Percentiles rank a stretch among this genome's conserved stretches.
Conservation (phyloP, 2,888 invertebrate genomes). For the Girardia tigrina region DNA sequence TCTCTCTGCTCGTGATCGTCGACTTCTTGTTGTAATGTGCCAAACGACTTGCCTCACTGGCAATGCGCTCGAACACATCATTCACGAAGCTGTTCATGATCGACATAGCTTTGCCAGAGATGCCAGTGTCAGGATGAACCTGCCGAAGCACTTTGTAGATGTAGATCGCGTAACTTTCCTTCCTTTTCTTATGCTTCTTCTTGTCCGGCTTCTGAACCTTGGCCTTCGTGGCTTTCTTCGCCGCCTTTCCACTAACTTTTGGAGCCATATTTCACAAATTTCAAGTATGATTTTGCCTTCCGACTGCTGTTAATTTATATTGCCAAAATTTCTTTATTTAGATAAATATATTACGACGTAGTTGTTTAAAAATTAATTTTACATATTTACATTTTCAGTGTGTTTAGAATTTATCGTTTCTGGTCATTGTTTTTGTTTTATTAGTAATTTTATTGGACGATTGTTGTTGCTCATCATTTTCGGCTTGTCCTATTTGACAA, state of each 20-base stretch:
- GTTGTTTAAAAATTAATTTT: no score
- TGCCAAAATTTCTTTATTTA: no score
- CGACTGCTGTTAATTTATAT: no score
- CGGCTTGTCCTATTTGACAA: no score
- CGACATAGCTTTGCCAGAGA: slow-evolving; percentile 60
- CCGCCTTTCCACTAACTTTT: slow-evolving; percentile 31
- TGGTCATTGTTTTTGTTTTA: no score
- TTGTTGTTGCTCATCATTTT: no score
- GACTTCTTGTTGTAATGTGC: slow-evolving; percentile 54
- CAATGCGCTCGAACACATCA: slow-evolving; percentile 63
- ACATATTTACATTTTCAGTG: no score
- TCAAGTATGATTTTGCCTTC: no score
- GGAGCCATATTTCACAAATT: no score
- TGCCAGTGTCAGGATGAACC: slow-evolving; percentile 57
- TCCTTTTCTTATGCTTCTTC: slow-evolving; percentile 35
- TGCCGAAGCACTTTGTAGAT: slow-evolving; percentile 37
- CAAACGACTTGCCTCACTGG: slow-evolving; percentile 56
- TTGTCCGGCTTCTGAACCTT: slow-evolving; percentile 36
- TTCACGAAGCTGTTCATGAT: slow-evolving; percentile 66
- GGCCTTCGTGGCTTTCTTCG: slow-evolving; percentile 34
- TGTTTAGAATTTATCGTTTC: no score
- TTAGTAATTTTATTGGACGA: no score
- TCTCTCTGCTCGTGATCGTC: slow-evolving; percentile 32
- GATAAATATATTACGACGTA: no score
- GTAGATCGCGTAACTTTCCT: slow-evolving; percentile 36